Evolutionary conservation across 1,140 invertebrate species (phyloP), one percentile per base, ranked within the genome.

Genomic region (Mercenaria mercenaria): DNA sequence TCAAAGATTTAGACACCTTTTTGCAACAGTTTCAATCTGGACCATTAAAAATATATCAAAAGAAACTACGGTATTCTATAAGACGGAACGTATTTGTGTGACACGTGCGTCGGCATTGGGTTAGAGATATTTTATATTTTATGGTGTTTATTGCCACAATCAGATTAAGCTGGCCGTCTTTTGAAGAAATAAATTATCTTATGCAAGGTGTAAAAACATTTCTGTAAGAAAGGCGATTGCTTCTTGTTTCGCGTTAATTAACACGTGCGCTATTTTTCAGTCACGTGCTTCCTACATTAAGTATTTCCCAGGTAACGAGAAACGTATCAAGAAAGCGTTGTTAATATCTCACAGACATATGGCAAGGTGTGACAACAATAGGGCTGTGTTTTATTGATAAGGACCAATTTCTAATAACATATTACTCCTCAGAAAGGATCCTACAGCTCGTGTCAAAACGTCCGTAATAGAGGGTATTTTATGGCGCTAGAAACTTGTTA

Each of bases 131-230:
- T 47, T 79, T 79, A 50, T 79, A 79, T 79, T 79, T 79, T 32
- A 79, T 79, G 76, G 76, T 32, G 47, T 79, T 79, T 79, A 52
- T 23, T 13, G 76, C n/a, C 76, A 79, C 76, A 79, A 56, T 79
- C 47, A 79, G 76, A 79, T 52, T 37, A 52, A 20, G 23, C 2
- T 37, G 29, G 32, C n/a, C 47, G 26, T 79, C 43, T 52, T 79
- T 79, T 50, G 43, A 50, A 79, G 76, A 79, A 79, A 79, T 79
- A 79, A 79, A 79, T 79, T 79, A 79, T 79, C 76, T 52, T 34
- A 79, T 52, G 34, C 50, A 52, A 79, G 76, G 76, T 79, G 76
- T 52, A 79, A 52, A 37, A 52, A 50, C 47, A 79, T 50, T 50
- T 37, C 76, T 52, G 4, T 56, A 79, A 79, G 43, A 56, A 52